Conservation (phyloP, 2,797 vertebrate genomes). For the Gymnothorax reevesii region DNA sequence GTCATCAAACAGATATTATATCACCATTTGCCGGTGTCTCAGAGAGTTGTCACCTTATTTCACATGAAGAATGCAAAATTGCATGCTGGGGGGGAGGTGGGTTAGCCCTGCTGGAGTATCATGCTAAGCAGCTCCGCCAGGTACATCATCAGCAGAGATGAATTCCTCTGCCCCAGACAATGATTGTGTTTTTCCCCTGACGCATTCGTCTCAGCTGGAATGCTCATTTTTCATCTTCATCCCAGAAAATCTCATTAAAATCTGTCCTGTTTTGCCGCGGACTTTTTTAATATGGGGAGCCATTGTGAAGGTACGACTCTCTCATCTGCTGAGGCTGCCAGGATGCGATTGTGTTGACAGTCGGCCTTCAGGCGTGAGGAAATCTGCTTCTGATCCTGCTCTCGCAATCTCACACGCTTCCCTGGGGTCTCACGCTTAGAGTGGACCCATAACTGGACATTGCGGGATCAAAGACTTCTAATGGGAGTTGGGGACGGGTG, state of each 20-base stretch:
- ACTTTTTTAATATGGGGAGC: neutral
- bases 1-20: neutral
- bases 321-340: neutral
- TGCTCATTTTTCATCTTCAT: neutral
- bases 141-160: neutral
- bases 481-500: neutral
- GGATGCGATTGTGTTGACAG: neutral
- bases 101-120: neutral
- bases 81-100: neutral
- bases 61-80: neutral
- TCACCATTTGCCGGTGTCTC: neutral
- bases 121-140: neutral
- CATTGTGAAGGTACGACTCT: neutral
- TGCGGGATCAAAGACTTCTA: neutral
- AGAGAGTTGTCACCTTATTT: neutral
- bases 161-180: neutral
- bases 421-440: neutral
- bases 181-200: constrained; percentile 1
- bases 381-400: neutral
- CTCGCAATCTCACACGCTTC: neutral
- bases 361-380: neutral
- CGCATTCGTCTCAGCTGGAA: neutral
- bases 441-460: neutral
- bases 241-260: neutral
- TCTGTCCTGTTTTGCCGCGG: neutral